phyloP scores from a whole-genome alignment of 2,113 vertebrate species.

The Pionites leucogaster region DNA sequence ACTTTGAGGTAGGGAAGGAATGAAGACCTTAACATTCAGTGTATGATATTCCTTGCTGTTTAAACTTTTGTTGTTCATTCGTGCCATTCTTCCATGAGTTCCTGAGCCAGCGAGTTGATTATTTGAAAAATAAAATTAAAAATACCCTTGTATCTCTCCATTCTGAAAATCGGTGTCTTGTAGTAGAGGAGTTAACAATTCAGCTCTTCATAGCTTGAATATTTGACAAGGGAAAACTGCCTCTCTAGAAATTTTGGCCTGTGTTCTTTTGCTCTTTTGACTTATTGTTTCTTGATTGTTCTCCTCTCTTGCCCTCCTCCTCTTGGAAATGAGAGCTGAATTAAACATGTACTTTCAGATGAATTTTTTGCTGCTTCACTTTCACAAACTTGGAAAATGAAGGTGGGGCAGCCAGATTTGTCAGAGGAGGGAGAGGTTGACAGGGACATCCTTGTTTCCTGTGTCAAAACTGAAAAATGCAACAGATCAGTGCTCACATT shows the following conservation, averaged over 20 bases:
- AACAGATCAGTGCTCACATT: background rate
- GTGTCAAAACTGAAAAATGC: slow-evolving; percentile 25
- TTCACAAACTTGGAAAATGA: background rate
- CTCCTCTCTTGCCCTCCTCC: background rate
- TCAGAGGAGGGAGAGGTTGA: background rate
- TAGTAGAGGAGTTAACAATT: background rate
- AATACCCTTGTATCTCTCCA: background rate
- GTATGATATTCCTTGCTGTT: background rate
- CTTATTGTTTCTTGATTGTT: background rate
- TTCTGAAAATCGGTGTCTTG: background rate
- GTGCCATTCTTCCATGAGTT: background rate
- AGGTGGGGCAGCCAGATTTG: background rate
- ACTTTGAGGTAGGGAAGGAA: background rate
- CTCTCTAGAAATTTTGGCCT: background rate
- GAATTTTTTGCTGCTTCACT: background rate
- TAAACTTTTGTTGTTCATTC: background rate
- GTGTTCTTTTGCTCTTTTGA: background rate
- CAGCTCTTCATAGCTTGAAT: background rate
- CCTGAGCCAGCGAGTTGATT: background rate
- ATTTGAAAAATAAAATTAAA: background rate
- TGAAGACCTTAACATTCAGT: background rate
- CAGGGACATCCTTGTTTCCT: slow-evolving; percentile 28
- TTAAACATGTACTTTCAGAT: background rate
- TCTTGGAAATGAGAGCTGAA: background rate
- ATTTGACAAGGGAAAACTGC: background rate